Evolutionary conservation across 2,797 vertebrate species (phyloP).

Genomic region (Odontamblyopus rebecca): DNA sequence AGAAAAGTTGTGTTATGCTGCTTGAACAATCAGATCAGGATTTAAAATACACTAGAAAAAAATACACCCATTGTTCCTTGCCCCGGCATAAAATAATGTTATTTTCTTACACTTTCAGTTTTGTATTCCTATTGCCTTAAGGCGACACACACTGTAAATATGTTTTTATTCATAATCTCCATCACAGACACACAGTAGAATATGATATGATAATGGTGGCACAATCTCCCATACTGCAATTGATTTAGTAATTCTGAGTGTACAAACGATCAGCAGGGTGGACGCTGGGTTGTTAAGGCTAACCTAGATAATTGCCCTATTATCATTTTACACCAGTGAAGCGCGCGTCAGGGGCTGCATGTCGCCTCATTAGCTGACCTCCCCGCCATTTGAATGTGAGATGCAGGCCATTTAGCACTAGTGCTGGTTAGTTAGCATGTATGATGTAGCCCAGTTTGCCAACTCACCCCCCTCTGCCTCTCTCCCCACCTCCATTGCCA

Average conservation of each 20-base stretch:
- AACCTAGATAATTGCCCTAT: constrained; percentile 61
- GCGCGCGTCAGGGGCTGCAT: constrained; percentile 38
- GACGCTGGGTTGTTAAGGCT: constrained; percentile 51
- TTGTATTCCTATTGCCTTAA: not conserved
- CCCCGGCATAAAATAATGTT: not conserved
- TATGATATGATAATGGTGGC: constrained; percentile 51
- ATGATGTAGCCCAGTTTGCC: constrained; percentile 44
- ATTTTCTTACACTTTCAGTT: too few relatives aligned
- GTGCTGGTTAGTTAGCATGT: constrained; percentile 34
- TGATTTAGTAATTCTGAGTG: constrained; percentile 47
- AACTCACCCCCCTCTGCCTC: constrained; percentile 25
- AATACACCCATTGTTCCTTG: not conserved
- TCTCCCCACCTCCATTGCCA: constrained; percentile 15
- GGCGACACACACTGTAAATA: not conserved
- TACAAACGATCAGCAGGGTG: constrained; percentile 38
- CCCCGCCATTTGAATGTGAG: constrained; percentile 25
- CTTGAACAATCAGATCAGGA: too few relatives aligned
- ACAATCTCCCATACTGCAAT: constrained; percentile 42
- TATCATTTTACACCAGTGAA: constrained; percentile 61
- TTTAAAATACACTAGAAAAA: not conserved
- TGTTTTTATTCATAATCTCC: constrained; percentile 48
- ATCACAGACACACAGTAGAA: constrained; percentile 33
- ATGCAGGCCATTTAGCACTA: constrained; percentile 22
- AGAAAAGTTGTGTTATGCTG: not conserved
- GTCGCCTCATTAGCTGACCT: constrained; percentile 52